These are phyloP conservation scores for Hippocampus guttulatus DNA, from an alignment of 2,113 vertebrate genomes.

Conservation along the genomic window DNA sequence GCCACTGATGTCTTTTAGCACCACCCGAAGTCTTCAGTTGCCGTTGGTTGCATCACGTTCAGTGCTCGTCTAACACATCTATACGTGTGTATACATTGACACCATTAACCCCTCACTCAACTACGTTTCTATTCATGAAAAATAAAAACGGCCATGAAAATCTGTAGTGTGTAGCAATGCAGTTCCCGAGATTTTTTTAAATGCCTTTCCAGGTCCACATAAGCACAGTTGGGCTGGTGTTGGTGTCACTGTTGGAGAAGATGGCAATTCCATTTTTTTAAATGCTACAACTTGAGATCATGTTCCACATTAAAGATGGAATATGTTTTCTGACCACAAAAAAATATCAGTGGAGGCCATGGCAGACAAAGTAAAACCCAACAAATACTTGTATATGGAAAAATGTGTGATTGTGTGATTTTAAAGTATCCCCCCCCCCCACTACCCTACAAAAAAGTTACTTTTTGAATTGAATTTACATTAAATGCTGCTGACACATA, in stretches of 20 bases:
- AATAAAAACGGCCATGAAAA: background rate
- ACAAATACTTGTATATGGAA: too few species aligned
- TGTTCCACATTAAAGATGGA: too few species aligned
- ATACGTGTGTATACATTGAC: conserved; percentile 6
- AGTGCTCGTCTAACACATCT: conserved; percentile 16
- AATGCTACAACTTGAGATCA: too few species aligned
- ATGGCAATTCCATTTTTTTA: too few species aligned
- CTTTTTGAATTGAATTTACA: too few species aligned
- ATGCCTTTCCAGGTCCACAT: background rate
- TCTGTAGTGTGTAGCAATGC: background rate
- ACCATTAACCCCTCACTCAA: background rate
- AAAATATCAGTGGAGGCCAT: too few species aligned
- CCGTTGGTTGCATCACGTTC: conserved; percentile 56
- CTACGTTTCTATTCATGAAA: background rate
- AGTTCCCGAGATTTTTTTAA: background rate
- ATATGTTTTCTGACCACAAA: background rate
- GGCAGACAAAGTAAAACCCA: too few species aligned
- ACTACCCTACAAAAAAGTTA: too few species aligned
- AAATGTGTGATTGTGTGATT: too few species aligned
- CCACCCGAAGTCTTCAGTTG: conserved; percentile 39
- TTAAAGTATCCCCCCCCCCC: too few species aligned
- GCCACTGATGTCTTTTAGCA: conserved; percentile 9
- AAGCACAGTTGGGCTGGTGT: too few species aligned
- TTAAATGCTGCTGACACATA: background rate
- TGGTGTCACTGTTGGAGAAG: too few species aligned